These are phyloP conservation scores for Herpailurus yagouaroundi DNA, from an alignment of 2,113 vertebrate genomes.

Conservation along the genomic window DNA sequence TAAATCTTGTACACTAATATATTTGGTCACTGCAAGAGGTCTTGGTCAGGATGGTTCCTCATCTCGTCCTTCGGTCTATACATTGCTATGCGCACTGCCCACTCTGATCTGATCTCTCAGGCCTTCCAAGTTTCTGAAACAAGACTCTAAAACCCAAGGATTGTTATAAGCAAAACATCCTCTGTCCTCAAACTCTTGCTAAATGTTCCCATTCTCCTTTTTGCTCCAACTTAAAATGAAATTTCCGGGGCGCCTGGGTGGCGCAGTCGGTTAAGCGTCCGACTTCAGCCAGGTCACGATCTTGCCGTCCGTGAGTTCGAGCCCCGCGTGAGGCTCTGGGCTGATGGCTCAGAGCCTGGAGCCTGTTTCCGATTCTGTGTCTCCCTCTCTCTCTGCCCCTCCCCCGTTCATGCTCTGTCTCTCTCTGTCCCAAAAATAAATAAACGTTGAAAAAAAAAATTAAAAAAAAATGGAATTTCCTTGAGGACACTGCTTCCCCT, in stretches of 20 bases:
- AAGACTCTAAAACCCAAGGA: neutral
- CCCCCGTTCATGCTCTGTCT: too few species aligned
- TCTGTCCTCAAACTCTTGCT: neutral
- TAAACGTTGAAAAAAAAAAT: too few species aligned
- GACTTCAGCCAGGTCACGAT: too few species aligned
- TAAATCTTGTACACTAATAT: neutral
- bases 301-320: too few species aligned
- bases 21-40: neutral
- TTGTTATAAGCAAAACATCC: neutral
- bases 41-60: neutral
- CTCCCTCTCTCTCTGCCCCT: too few species aligned
- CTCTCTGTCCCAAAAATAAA: too few species aligned
- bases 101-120: neutral
- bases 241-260: neutral
- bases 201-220: neutral
- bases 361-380: too few species aligned
- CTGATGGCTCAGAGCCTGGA: too few species aligned
- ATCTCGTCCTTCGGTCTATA: neutral
- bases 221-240: neutral
- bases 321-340: too few species aligned
- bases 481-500: neutral
- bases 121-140: neutral
- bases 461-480: neutral
- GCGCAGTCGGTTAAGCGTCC: too few species aligned
- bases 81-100: neutral